Conservation (phyloP, 2,888 invertebrate genomes). For the Empis livida region DNA sequence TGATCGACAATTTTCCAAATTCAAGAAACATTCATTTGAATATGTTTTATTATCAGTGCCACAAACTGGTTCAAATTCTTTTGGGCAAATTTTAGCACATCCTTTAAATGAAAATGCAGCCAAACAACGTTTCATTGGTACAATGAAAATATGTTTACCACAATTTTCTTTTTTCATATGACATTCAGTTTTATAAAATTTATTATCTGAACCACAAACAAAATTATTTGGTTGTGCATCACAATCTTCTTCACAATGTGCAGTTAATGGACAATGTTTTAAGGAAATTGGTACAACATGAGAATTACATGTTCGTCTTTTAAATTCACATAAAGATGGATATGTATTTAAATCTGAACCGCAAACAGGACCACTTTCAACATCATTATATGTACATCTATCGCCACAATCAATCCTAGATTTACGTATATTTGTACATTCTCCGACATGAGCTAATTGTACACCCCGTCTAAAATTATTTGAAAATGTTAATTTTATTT, state of each 20-base stretch:
- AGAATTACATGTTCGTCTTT: constrained; percentile 69
- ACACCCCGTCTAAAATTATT: constrained; percentile 55
- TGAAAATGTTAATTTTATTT: constrained; percentile 3
- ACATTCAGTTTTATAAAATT: constrained; percentile 80
- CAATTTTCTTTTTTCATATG: constrained; percentile 85
- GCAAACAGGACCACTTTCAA: constrained; percentile 60
- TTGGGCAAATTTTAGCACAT: constrained; percentile 74
- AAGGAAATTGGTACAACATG: constrained; percentile 72
- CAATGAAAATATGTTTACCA: constrained; percentile 81
- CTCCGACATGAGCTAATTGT: constrained; percentile 77
- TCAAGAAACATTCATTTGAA: constrained; percentile 84
- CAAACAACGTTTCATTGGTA: constrained; percentile 78
- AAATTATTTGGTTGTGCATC: constrained; percentile 51
- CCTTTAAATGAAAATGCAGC: constrained; percentile 76
- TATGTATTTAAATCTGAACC: constrained; percentile 85
- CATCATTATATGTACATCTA: constrained; percentile 43
- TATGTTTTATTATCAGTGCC: constrained; percentile 88
- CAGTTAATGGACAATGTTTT: constrained; percentile 74
- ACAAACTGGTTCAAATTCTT: constrained; percentile 82
- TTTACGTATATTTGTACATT: constrained; percentile 57
- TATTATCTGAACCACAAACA: constrained; percentile 81
- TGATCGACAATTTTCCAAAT: constrained; percentile 81
- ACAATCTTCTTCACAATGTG: constrained; percentile 55
- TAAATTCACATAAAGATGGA: constrained; percentile 74
- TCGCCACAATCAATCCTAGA: constrained; percentile 38